These are phyloP conservation scores for Drosophila lacertosa DNA, from an alignment of 1,140 invertebrate genomes.

Conservation along the genomic window DNA sequence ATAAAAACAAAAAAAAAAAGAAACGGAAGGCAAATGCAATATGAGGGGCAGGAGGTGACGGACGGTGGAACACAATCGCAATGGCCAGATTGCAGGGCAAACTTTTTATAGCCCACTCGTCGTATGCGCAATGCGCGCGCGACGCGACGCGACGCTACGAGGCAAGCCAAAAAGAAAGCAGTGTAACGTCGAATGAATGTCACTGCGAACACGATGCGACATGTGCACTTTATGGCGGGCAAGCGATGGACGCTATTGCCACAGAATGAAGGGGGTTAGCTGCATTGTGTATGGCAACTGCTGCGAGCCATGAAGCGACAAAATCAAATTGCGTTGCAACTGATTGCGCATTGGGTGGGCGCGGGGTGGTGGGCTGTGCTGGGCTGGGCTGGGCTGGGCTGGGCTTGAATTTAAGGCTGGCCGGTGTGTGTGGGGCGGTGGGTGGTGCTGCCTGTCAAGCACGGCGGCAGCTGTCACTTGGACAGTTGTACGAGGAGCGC, in stretches of 20 bases:
- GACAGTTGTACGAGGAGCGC: constrained; percentile 73
- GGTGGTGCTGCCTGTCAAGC: constrained; percentile 53
- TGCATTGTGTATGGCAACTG: constrained; percentile 44
- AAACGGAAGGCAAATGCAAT: constrained; percentile 29
- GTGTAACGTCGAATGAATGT: constrained; percentile 79
- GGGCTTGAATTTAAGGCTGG: neutral
- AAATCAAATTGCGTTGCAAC: constrained; percentile 81
- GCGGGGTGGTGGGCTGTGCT: too few relatives aligned
- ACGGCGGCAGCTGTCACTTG: constrained; percentile 80
- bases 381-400: neutral
- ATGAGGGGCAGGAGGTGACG: neutral
- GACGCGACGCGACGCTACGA: neutral
- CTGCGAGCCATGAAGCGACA: constrained; percentile 75
- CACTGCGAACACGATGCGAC: constrained; percentile 81
- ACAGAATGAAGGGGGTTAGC: constrained; percentile 15
- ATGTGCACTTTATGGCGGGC: constrained; percentile 80
- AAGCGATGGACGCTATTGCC: constrained; percentile 51
- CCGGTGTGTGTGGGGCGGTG: constrained; percentile 7
- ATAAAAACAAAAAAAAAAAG: neutral
- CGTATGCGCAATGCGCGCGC: constrained; percentile 19
- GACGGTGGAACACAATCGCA: constrained; percentile 66
- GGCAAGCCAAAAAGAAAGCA: constrained; percentile 61
- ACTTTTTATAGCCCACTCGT: constrained; percentile 67
- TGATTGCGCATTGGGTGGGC: constrained; percentile 72
- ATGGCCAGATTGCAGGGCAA: constrained; percentile 58